phyloP scores from a whole-genome alignment of 2,888 invertebrate species.

The Agrotis segetum region DNA sequence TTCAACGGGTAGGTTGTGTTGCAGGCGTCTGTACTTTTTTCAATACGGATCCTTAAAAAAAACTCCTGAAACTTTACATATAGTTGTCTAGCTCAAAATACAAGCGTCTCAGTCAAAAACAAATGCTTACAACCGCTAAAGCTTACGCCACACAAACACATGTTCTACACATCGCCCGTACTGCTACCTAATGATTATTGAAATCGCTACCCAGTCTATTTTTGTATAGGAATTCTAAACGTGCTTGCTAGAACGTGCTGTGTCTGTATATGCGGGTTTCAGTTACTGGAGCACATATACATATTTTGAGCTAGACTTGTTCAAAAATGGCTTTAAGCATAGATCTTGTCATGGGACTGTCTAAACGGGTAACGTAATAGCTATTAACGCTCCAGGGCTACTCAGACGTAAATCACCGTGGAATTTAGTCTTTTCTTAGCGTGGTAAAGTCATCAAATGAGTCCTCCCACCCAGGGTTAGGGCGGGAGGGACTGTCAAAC shows the following conservation, averaged over 20 bases:
- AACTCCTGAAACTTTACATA: not conserved
- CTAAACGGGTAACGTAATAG: too few species aligned
- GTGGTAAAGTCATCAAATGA: too few species aligned
- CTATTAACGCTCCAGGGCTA: too few species aligned
- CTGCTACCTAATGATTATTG: constrained; percentile 87
- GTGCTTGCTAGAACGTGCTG: constrained; percentile 61
- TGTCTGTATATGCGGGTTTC: constrained; percentile 43
- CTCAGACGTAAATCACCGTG: too few species aligned
- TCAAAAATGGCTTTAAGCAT: not conserved
- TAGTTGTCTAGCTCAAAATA: not conserved
- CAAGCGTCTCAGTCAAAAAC: constrained; percentile 12
- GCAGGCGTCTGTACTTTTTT: too few species aligned
- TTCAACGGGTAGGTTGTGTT: too few species aligned
- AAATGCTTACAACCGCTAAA: constrained; percentile 77
- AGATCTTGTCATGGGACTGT: too few species aligned
- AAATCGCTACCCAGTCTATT: constrained; percentile 86
- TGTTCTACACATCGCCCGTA: constrained; percentile 66
- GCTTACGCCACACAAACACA: constrained; percentile 71
- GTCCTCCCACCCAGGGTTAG: too few species aligned
- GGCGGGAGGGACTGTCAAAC: too few species aligned
- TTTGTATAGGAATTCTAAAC: constrained; percentile 78
- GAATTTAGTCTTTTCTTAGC: too few species aligned
- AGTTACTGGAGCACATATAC: constrained; percentile 12
- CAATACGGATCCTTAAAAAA: not conserved
- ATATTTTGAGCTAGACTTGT: not conserved